Percentiles rank a stretch among this genome's conserved stretches.
These are phyloP conservation scores for Callithrix jacchus DNA, from an alignment of 2,113 vertebrate genomes.

Conservation along the genomic window DNA sequence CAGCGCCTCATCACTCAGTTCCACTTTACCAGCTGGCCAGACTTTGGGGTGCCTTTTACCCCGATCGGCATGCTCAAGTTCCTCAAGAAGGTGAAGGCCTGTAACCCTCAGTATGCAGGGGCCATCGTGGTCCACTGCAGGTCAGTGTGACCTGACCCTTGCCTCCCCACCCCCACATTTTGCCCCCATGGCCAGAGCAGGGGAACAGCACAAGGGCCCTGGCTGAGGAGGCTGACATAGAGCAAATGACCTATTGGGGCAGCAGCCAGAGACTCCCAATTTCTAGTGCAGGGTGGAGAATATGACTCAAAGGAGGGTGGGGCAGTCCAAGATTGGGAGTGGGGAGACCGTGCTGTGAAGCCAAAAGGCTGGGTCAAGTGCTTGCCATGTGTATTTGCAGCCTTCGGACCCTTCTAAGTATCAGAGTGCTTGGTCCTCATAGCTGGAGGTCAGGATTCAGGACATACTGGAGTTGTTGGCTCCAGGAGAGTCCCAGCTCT, in stretches of 20 bases:
- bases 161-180: neutral
- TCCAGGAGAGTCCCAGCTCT: neutral
- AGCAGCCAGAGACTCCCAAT: neutral
- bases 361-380: neutral
- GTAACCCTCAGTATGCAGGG: constrained; percentile 95
- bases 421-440: neutral
- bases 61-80: constrained; percentile 99
- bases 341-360: neutral
- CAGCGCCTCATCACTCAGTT: constrained; percentile 98
- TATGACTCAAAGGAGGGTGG: neutral
- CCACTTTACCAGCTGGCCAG: constrained; percentile 99
- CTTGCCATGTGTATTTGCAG: neutral
- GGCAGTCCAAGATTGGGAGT: neutral
- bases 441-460: neutral
- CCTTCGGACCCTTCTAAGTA: neutral
- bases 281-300: neutral
- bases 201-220: neutral
- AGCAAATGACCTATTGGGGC: neutral
- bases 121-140: constrained; percentile 98
- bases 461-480: neutral
- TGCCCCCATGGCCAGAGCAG: neutral
- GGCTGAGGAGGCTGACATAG: neutral
- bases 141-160: constrained; percentile 81
- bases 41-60: constrained; percentile 98
- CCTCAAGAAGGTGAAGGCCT: constrained; percentile 97